A percentile compares a stretch with the other conserved stretches of the same genome.
Evolutionary conservation across 2,797 vertebrate genomes (phyloP).

Genomic region (Chaunax sp.): DNA sequence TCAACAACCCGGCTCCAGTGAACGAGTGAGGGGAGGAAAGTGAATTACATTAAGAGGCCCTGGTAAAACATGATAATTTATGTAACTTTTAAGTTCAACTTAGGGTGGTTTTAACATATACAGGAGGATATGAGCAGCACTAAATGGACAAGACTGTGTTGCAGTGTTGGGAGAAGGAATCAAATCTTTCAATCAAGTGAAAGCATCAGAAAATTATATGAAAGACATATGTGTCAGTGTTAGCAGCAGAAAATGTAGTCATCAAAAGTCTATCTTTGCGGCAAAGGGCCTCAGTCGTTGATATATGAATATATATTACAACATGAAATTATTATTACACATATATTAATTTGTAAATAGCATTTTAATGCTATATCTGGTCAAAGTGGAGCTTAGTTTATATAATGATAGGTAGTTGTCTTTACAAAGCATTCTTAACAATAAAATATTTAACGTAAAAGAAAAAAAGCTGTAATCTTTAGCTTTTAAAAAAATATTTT

Average conservation of each 20-base stretch:
- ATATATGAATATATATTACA: neutral
- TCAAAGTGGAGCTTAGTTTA: neutral
- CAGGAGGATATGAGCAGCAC: no score
- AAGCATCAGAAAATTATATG: no score
- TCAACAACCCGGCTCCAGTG: conserved; percentile 9
- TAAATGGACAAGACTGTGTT: neutral
- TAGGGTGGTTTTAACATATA: no score
- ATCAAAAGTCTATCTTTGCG: neutral
- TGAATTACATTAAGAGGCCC: neutral
- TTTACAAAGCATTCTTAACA: neutral
- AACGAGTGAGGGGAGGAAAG: conserved; percentile 5
- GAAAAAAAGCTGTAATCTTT: no score
- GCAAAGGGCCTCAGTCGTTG: neutral
- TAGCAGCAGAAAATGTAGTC: neutral
- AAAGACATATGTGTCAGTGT: no score
- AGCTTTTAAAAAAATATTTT: no score
- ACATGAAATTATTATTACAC: neutral
- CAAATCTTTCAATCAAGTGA: neutral
- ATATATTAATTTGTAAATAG: neutral
- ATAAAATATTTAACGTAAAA: no score
- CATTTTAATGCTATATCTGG: neutral
- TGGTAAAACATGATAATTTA: neutral
- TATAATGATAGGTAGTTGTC: neutral
- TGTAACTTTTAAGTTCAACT: no score
- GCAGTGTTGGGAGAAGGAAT: neutral